These are phyloP conservation scores for Carcharodon carcharias DNA, from an alignment of 2,797 vertebrate genomes.

Conservation along the genomic window DNA sequence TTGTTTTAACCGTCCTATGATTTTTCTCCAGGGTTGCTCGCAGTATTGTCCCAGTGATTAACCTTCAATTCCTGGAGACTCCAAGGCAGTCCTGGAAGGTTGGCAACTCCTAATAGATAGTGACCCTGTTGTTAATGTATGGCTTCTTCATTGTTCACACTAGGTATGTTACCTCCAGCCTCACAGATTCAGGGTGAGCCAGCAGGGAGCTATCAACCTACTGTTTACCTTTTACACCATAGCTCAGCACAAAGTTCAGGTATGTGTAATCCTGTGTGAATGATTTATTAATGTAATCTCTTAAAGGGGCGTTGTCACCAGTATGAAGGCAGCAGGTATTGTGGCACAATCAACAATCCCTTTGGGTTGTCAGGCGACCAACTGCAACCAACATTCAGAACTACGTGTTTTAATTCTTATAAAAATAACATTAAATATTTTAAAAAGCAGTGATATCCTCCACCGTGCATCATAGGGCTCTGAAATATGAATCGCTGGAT, in stretches of 20 bases:
- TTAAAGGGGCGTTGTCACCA: not conserved
- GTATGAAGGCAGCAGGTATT: not conserved
- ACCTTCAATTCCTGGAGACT: not conserved
- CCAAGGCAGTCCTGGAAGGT: not conserved
- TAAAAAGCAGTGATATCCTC: not conserved
- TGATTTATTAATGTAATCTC: slow-evolving; percentile 13
- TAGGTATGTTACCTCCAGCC: not conserved
- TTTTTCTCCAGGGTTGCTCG: not conserved
- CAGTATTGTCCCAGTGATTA: not conserved
- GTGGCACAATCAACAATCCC: not conserved
- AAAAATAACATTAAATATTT: not conserved
- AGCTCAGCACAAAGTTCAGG: not conserved
- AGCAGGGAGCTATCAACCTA: not conserved
- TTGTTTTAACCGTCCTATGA: not conserved
- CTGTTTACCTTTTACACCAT: slow-evolving; percentile 20
- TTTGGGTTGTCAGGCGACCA: not conserved
- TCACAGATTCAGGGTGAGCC: not conserved
- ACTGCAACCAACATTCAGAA: not conserved
- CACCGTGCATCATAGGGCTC: too few species aligned
- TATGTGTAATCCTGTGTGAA: not conserved
- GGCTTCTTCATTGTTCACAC: not conserved
- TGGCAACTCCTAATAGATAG: not conserved
- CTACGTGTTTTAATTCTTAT: not conserved
- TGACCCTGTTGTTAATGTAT: not conserved
- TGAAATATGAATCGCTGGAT: too few species aligned